Evolutionary conservation across 2,113 vertebrate genomes (phyloP), one percentile per base, ranked within the genome.

Genomic region (Cyanoderma ruficeps): DNA sequence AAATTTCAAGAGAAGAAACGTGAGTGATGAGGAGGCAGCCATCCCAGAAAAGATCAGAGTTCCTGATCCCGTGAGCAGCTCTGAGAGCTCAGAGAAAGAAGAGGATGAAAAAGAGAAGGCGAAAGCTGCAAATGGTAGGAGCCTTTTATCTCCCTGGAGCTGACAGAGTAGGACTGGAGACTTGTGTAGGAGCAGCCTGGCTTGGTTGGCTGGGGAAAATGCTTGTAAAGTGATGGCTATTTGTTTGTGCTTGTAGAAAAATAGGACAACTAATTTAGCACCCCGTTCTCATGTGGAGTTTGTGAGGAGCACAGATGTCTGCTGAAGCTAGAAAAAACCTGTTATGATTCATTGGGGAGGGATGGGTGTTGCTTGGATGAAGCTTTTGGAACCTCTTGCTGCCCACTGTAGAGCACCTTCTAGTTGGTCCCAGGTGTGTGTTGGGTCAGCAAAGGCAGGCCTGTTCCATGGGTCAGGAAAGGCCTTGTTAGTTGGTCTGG

Each of bases 61-160:
- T 85, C 97, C 98, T 37, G 98, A 98, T 89, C 98, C 98, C 0
- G 52, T 96, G 69, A 98, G 98, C 95, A 98, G 97, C 92, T 98
- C 98, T 0, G 98, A 98, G 91, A 98, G 98, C 90, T 98, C 98
- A 2, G 98, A 98, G 20, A 98, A 98, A 20, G 98, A 98, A 63
- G 97, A 97, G 8, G 97, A 97, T 78, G 95, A 98, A 33, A 98
- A 98, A 35, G 97, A 97, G 55, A 97, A 95, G 60, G 52, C 41
- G 2, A 97, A 97, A 96, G 52, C 97, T 65, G 47, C 64, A 9
- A 93, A 70, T 3, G 81, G 98, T 98, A 97, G 93, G 97, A 95
- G 42, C 39, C 50, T 61, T 65, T 83, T 33, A 22, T 80, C 21
- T 80, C 55, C 31, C 55, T 76, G 63, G 23, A 16, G 6, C 0